Evolutionary conservation across 2,888 invertebrate genomes (phyloP).

Genomic region (Cynaeus angustus): DNA sequence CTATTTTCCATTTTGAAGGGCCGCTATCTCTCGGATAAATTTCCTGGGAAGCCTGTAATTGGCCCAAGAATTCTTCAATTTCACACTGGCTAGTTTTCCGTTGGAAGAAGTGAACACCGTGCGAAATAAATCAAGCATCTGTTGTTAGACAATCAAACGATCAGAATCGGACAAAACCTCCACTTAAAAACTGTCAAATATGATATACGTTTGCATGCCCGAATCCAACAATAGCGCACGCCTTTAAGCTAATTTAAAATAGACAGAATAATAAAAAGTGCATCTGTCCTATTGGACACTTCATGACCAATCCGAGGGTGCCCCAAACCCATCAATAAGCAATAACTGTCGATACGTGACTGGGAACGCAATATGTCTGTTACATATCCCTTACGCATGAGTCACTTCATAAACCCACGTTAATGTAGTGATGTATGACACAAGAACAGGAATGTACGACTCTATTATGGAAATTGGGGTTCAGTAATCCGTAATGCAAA

Average conservation of each 20-base stretch:
- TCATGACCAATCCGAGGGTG: constrained; percentile 66
- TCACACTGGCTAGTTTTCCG: constrained; percentile 50
- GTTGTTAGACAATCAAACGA: constrained; percentile 59
- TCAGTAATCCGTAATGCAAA: constrained; percentile 36
- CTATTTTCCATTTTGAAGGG: too few relatives aligned
- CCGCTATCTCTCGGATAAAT: too few relatives aligned
- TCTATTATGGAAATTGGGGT: constrained; percentile 62
- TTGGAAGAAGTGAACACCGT: constrained; percentile 41
- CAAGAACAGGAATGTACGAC: constrained; percentile 61
- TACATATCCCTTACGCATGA: constrained; percentile 65
- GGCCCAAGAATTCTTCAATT: constrained; percentile 45
- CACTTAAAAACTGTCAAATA: constrained; percentile 66
- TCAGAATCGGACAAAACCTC: constrained; percentile 62
- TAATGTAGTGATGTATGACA: constrained; percentile 65
- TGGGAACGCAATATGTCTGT: constrained; percentile 61
- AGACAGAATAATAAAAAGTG: constrained; percentile 62
- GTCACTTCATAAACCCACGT: constrained; percentile 65
- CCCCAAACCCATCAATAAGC: constrained; percentile 66
- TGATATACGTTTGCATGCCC: constrained; percentile 61
- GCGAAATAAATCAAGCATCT: constrained; percentile 62
- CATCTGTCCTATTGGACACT: constrained; percentile 66
- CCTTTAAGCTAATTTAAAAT: constrained; percentile 64
- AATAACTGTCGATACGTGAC: constrained; percentile 63
- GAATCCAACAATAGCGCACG: constrained; percentile 60
- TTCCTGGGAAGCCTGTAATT: too few relatives aligned